These are phyloP conservation scores for Sciurus vulgaris DNA, from an alignment of 2,797 vertebrate species.

Conservation along the genomic window DNA sequence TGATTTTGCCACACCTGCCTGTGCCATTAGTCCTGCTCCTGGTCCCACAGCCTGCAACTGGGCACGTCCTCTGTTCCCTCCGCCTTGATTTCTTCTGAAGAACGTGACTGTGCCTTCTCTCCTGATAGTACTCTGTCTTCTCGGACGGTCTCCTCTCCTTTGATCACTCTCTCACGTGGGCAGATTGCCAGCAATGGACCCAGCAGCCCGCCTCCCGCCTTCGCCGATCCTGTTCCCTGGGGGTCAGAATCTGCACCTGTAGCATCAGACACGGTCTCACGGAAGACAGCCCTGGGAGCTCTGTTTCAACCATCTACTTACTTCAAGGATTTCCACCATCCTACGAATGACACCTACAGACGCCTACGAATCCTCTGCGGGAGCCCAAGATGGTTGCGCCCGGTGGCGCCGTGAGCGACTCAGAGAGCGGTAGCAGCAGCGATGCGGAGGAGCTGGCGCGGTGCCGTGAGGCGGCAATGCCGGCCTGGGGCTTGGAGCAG, in stretches of 20 bases:
- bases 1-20: neutral
- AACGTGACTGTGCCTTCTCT: neutral
- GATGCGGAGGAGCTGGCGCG: no score
- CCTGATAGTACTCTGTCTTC: neutral
- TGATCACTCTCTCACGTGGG: neutral
- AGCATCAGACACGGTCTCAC: neutral
- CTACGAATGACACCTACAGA: no score
- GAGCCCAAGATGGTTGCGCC: no score
- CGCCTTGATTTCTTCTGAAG: neutral
- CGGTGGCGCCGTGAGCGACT: no score
- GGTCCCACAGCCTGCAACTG: neutral
- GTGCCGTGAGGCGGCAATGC: slow-evolving; percentile 81
- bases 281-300: neutral
- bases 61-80: neutral
- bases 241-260: neutral
- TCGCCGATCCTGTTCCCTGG: neutral
- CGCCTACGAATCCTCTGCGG: no score
- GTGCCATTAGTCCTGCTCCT: neutral
- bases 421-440: no score
- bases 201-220: neutral
- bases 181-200: neutral
- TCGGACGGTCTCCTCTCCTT: neutral
- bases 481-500: slow-evolving; percentile 81
- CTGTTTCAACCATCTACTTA: neutral
- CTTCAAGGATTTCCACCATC: neutral